Conservation (phyloP, 2,113 vertebrate genomes). For the Petromus typicus region DNA sequence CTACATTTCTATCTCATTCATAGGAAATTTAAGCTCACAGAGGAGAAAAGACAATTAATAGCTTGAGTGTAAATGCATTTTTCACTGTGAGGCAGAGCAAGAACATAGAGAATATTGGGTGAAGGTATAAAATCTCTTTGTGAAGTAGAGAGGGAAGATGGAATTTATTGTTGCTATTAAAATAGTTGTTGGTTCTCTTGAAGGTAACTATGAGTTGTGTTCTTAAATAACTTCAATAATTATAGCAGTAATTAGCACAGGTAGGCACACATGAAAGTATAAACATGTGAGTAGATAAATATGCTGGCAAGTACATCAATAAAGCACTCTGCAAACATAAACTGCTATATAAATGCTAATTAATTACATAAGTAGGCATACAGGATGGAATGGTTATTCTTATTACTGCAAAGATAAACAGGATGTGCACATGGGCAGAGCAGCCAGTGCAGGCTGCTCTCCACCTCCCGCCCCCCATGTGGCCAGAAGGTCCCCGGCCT, state of each 20-base stretch:
- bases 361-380: constrained; percentile 76
- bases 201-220: constrained; percentile 71
- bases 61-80: constrained; percentile 66
- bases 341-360: constrained; percentile 77
- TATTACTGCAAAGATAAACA: constrained; percentile 64
- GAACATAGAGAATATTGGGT: constrained; percentile 47
- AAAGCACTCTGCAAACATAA: constrained; percentile 75
- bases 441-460: background rate
- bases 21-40: constrained; percentile 75
- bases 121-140: constrained; percentile 39
- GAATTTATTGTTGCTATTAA: constrained; percentile 74
- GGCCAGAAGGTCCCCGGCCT: background rate
- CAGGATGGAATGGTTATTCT: constrained; percentile 63
- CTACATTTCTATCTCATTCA: constrained; percentile 62
- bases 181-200: constrained; percentile 57
- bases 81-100: constrained; percentile 52
- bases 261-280: constrained; percentile 68
- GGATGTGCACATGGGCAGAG: background rate
- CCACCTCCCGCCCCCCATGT: background rate
- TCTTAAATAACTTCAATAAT: constrained; percentile 78
- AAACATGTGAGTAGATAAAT: constrained; percentile 74
- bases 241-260: constrained; percentile 77
- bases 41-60: constrained; percentile 69
- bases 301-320: constrained; percentile 73
- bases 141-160: constrained; percentile 26